Base-by-base conservation (phyloP, 2,797 vertebrate genomes). In the Galagoides demidoff region DNA sequence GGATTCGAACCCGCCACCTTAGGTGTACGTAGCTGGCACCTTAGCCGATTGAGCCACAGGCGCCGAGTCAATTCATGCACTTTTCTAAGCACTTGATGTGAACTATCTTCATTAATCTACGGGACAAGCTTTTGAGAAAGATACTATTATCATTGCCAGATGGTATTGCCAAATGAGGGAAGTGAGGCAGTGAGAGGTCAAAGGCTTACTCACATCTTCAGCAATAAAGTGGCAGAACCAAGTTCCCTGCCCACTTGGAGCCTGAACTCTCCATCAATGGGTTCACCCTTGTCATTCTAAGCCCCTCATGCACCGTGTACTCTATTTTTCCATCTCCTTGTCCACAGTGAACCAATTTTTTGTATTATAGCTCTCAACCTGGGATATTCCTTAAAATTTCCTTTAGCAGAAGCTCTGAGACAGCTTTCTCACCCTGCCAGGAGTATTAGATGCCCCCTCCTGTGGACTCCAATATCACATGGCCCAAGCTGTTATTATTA, bases 61-160 rank as follows among this genome's bases (percentile, higher is more conserved):
- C n/a, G n/a, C n/a, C n/a, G n/a, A n/a, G n/a, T n/a, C n/a, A n/a
- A 83, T 20, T 87, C 87, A 57, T 43, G 27, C 27, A 34, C 70
- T 90, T 90, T 57, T 82, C 14, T n/a, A 59, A 83, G 29, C 27
- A 68, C 5, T 89, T 89, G 88, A 91, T 12, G 12, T 66, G 34
- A 55, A 66, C 84, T 49, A n/a, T 85, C 57, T 84, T 66, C 27
- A 39, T 85, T 87, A 85, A 74, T 92, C 59, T 76, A 7, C 43
- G 70, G 49, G 70, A 55, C 59, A 84, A 55, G 34, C 79, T 74
- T 76, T 63, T 43, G 49, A 85, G 37, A 14, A 57, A 84, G 45
- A 85, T 84, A 83, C n/a, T 71, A 71, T 78, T 76, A 55, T 95
- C 45, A 90, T 61, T 74, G 31, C n/a, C 70, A 73, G 27, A 66